These are phyloP conservation scores for Zhuqinia jingwanae DNA, from an alignment of 2,888 invertebrate genomes.

Conservation along the genomic window DNA sequence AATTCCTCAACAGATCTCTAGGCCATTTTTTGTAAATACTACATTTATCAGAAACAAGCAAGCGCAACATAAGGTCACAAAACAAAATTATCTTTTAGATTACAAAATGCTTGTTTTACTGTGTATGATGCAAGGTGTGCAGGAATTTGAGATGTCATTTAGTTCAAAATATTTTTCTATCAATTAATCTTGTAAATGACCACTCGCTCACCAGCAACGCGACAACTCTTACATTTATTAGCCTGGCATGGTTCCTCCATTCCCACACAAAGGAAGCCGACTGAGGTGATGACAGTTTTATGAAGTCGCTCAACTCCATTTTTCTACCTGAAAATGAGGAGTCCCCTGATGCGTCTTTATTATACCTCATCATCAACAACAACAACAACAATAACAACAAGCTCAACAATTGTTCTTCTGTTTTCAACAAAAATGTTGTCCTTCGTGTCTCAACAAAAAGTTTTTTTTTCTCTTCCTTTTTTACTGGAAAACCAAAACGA, in stretches of 20 bases:
- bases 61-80: too few relatives aligned
- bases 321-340: constrained; percentile 37
- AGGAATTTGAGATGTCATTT: neutral
- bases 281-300: constrained; percentile 70
- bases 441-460: too few relatives aligned
- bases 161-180: constrained; percentile 23
- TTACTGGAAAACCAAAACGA: constrained; percentile 25
- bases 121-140: too few relatives aligned
- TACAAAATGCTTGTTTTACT: too few relatives aligned
- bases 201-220: constrained; percentile 2
- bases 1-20: too few relatives aligned
- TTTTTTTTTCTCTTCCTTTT: constrained; percentile 6
- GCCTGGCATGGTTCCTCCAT: constrained; percentile 45
- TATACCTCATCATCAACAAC: too few relatives aligned
- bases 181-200: constrained; percentile 59
- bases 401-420: constrained; percentile 22
- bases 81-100: too few relatives aligned
- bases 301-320: constrained; percentile 64
- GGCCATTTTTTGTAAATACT: too few relatives aligned
- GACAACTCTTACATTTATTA: constrained; percentile 67
- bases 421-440: constrained; percentile 9
- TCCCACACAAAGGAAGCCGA: constrained; percentile 64
- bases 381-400: neutral
- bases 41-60: too few relatives aligned
- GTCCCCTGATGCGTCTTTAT: constrained; percentile 51